phyloP scores from a whole-genome alignment of 1,140 invertebrate genomes.

The Hormaphis cornu region DNA sequence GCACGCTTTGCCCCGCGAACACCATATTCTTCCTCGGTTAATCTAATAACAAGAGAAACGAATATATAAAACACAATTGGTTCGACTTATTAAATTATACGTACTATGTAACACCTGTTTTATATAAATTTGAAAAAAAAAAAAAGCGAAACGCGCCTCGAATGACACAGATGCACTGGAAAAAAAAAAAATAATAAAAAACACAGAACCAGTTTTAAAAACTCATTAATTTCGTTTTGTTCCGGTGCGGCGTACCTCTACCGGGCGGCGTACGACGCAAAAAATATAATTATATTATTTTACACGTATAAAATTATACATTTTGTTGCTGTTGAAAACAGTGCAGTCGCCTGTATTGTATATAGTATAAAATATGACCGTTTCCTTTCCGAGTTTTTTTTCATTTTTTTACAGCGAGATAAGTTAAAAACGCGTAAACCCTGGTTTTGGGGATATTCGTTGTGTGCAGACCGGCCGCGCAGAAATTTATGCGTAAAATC shows the following conservation, averaged over 20 bases:
- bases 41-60: background rate
- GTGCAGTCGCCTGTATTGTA: no score
- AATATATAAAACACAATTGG: slow-evolving; percentile 18
- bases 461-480: no score
- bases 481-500: no score
- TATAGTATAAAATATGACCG: no score
- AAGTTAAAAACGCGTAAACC: no score
- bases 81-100: slow-evolving; percentile 30
- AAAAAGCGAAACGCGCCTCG: background rate
- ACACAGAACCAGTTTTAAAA: slow-evolving; percentile 30
- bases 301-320: no score
- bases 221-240: slow-evolving; percentile 32
- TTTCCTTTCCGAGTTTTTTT: no score
- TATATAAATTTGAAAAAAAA: slow-evolving; percentile 1
- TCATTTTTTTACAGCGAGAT: no score
- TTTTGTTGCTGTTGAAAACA: no score
- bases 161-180: slow-evolving; percentile 18
- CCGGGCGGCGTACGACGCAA: slow-evolving; percentile 1
- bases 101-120: slow-evolving; percentile 31
- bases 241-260: background rate
- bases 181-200: background rate
- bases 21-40: background rate
- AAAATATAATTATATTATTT: slow-evolving; percentile 18
- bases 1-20: background rate
- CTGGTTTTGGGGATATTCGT: no score